A percentile compares a stretch with the other conserved stretches of the same genome.
Evolutionary conservation across 2,113 vertebrate genomes (phyloP).

Genomic region (Aramus guarauna): DNA sequence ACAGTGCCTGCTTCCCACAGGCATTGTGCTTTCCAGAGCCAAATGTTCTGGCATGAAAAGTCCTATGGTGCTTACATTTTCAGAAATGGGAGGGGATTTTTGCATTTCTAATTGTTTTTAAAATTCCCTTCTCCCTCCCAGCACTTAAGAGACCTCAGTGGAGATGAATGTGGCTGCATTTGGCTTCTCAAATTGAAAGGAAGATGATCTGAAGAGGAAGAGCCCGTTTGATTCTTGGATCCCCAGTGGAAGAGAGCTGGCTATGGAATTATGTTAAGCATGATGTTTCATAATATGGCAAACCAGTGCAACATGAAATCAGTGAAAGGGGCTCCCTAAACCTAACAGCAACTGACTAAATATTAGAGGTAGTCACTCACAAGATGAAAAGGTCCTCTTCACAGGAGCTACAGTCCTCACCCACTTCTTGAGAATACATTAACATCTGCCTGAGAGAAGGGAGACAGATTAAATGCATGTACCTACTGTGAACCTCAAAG

Average conservation of each 20-base stretch:
- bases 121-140: neutral
- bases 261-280: neutral
- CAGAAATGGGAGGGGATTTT: neutral
- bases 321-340: neutral
- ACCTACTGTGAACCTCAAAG: neutral
- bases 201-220: neutral
- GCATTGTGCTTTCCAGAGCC: neutral
- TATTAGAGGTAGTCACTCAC: slow-evolving; percentile 77
- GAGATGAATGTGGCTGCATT: neutral
- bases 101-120: neutral
- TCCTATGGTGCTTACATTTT: neutral
- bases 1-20: neutral
- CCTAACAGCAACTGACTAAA: neutral
- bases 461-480: neutral
- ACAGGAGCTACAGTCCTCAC: slow-evolving; percentile 86
- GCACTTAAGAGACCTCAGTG: neutral
- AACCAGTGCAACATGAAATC: neutral
- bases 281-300: neutral
- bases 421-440: slow-evolving; percentile 94
- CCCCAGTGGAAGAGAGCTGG: neutral
- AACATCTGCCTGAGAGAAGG: slow-evolving; percentile 86
- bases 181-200: neutral
- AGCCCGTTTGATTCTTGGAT: neutral
- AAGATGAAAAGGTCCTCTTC: slow-evolving; percentile 98
- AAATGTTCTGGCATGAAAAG: neutral